These are phyloP conservation scores for Tanytarsus gracilentus DNA, from an alignment of 2,888 invertebrate genomes.

Conservation along the genomic window DNA sequence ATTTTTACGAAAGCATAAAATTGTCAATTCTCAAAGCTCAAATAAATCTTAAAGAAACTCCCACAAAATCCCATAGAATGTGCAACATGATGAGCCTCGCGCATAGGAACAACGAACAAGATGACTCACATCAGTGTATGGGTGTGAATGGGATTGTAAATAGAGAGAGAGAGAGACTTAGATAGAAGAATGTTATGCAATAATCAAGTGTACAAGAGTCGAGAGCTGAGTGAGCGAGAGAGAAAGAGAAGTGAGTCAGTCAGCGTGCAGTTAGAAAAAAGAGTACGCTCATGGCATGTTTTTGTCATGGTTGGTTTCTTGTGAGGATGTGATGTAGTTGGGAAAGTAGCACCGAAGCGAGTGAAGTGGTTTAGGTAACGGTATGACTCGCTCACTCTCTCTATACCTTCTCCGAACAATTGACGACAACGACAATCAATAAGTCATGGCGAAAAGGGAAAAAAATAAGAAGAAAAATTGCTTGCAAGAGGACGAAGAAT, in stretches of 20 bases:
- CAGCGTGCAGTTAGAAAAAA: conserved; percentile 14
- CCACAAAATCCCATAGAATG: too few relatives aligned
- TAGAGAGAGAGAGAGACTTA: background rate
- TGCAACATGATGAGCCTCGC: too few relatives aligned
- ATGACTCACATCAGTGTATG: too few relatives aligned
- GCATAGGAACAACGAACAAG: too few relatives aligned
- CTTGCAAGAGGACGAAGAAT: conserved; percentile 7
- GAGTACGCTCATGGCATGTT: conserved; percentile 2
- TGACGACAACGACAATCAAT: conserved; percentile 17
- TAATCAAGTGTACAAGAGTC: conserved; percentile 20
- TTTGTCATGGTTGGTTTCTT: background rate
- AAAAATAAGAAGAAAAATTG: background rate
- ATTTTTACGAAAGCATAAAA: too few relatives aligned
- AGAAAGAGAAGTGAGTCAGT: conserved; percentile 3
- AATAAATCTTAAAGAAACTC: too few relatives aligned
- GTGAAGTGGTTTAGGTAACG: conserved; percentile 18
- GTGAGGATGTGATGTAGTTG: conserved; percentile 18
- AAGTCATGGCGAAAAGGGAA: background rate
- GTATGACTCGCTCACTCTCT: too few relatives aligned
- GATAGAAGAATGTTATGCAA: conserved; percentile 9
- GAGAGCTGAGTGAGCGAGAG: too few relatives aligned
- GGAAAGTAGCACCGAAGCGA: conserved; percentile 16
- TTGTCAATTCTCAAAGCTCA: too few relatives aligned
- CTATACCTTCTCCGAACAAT: conserved; percentile 10
- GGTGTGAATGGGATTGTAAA: too few relatives aligned